Evolutionary conservation across 2,888 invertebrate species (phyloP), one percentile per base, ranked within the genome.

Genomic region (Cheiracanthium punctorium): DNA sequence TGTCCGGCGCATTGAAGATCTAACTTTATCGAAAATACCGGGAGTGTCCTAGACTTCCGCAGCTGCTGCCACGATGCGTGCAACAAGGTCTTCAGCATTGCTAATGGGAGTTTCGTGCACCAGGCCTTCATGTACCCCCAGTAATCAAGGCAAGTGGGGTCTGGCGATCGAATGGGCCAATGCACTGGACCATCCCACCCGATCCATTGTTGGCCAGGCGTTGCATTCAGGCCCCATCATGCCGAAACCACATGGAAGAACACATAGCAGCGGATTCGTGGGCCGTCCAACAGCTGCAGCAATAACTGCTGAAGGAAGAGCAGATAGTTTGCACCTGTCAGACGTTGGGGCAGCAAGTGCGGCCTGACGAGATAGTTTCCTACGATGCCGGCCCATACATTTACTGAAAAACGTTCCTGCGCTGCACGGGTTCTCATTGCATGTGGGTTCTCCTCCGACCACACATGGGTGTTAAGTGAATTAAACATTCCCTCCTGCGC

Each of bases 391-490:
- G 24, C 7, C 58, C 24, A 58, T 37, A 37, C 37, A 37, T 37
- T 37, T 37, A 7, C 37, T 10, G 82, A 79, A 88, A 90, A 89
- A 75, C 81, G 79, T 58, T 90, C 89, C 75, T 91, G 90, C 33
- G 76, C 24, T 89, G 86, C 20, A 90, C 76, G 67, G 80, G 29
- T 77, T 37, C 88, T 32, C n/a, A 81, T 71, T 87, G 89, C 90
- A 72, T 90, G 89, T 14, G 90, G 90, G 88, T 90, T 90, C 29
- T 82, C 88, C 5, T 41, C 72, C 0, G 89, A 87, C 90, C 89
- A 90, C 72, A 90, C 90, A 87, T 90, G 90, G 48, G 81, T 88
- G 88, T 90, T 90, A 30, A 90, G 89, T 43, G 89, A 64, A 79
- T 91, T 90, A 0, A 89, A 74, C 79, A 88, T 64, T 20, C 90